Evolutionary conservation across 2,797 vertebrate genomes (phyloP).

Genomic region (Pogonophryne albipinna): DNA sequence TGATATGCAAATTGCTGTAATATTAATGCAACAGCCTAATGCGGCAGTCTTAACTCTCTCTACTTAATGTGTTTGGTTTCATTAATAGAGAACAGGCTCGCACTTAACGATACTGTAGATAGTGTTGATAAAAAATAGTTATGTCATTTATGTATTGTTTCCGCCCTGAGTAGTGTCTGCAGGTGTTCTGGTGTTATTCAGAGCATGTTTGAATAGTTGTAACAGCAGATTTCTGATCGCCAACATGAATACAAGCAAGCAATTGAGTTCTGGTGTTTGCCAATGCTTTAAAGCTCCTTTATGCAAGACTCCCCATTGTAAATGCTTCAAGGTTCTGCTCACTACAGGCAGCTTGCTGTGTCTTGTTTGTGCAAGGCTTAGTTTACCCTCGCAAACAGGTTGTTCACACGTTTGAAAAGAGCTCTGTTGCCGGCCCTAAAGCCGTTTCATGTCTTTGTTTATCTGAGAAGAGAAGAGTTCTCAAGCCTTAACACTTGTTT

Average conservation of each 20-base stretch:
- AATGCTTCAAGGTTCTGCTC: slow-evolving; percentile 35
- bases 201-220: slow-evolving; percentile 30
- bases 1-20: slow-evolving; percentile 6
- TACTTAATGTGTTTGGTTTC: background rate
- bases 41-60: background rate
- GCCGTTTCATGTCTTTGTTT: slow-evolving; percentile 72
- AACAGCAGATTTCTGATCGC: slow-evolving; percentile 27
- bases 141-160: background rate
- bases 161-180: background rate
- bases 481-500: slow-evolving; percentile 68
- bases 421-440: slow-evolving; percentile 62
- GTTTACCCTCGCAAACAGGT: slow-evolving; percentile 57
- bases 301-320: slow-evolving; percentile 31
- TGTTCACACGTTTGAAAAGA: slow-evolving; percentile 59
- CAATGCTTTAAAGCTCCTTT: slow-evolving; percentile 36
- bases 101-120: background rate
- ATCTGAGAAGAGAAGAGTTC: slow-evolving; percentile 60
- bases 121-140: slow-evolving; percentile 12
- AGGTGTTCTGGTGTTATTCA: slow-evolving; percentile 31
- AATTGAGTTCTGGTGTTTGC: slow-evolving; percentile 6
- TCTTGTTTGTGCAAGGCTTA: slow-evolving; percentile 61
- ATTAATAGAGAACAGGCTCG: background rate
- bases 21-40: background rate
- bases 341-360: slow-evolving; percentile 17
- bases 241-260: slow-evolving; percentile 25